phyloP scores from a whole-genome alignment of 2,113 vertebrate species.

The Platysternon megacephalum region DNA sequence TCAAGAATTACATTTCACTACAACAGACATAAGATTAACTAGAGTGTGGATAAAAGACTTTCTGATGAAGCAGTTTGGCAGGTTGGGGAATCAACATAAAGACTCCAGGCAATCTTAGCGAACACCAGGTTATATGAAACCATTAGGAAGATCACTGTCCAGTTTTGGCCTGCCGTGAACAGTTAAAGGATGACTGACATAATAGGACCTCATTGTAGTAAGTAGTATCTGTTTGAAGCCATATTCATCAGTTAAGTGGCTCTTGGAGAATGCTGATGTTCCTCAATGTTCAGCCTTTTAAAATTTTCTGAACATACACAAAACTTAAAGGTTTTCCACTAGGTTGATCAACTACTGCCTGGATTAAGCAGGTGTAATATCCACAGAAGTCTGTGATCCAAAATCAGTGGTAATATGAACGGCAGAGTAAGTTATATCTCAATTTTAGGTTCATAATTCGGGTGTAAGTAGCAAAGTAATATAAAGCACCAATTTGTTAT shows the following conservation, averaged over 20 bases:
- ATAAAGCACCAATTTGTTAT: not conserved
- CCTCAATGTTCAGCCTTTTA: slow-evolving; percentile 20
- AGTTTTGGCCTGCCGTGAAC: not conserved
- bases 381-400: too few relatives aligned
- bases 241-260: slow-evolving; percentile 27
- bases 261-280: slow-evolving; percentile 41
- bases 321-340: not conserved
- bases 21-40: not conserved
- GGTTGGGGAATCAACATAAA: not conserved
- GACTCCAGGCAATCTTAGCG: not conserved
- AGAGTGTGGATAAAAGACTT: accelerated
- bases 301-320: not conserved
- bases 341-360: not conserved
- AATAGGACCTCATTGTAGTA: not conserved
- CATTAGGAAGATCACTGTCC: not conserved
- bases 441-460: not conserved
- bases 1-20: not conserved
- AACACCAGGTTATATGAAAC: not conserved
- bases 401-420: too few relatives aligned
- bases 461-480: not conserved
- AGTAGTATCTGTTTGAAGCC: not conserved
- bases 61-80: not conserved
- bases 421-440: not conserved
- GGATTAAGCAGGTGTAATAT: too few relatives aligned
- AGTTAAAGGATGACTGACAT: not conserved